Percentiles rank a stretch among this genome's conserved stretches.
Evolutionary conservation across 2,888 invertebrate species (phyloP).

Genomic region (Phengaris alcon): DNA sequence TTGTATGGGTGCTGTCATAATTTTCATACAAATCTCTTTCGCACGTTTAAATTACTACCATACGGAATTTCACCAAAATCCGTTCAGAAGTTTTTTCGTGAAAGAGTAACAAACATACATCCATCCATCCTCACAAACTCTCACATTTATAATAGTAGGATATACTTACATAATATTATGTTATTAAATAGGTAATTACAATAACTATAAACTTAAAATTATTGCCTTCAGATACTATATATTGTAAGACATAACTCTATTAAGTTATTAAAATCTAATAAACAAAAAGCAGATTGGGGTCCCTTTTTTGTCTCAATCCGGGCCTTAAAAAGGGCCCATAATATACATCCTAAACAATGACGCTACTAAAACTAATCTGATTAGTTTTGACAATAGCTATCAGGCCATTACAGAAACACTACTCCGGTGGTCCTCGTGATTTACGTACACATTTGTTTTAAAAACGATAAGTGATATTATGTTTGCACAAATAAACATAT

Average conservation of each 20-base stretch:
- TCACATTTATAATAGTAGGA: too few species aligned
- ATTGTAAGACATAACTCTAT: background rate
- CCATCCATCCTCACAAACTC: too few species aligned
- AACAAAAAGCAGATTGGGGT: background rate
- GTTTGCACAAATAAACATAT: background rate
- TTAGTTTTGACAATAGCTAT: constrained; percentile 16
- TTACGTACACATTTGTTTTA: background rate
- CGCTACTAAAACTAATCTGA: constrained; percentile 5
- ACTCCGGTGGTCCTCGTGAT: background rate
- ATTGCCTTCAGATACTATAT: background rate
- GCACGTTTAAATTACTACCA: too few species aligned
- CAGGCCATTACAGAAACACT: background rate
- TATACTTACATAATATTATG: too few species aligned
- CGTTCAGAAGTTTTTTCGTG: too few species aligned
- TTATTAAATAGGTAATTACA: too few species aligned
- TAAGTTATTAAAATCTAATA: constrained; percentile 14
- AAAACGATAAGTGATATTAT: background rate
- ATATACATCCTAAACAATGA: background rate
- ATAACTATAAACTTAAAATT: background rate
- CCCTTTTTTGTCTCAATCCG: background rate
- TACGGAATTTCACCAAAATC: too few species aligned
- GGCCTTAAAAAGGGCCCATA: background rate
- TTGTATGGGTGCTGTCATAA: too few species aligned
- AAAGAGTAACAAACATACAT: too few species aligned
- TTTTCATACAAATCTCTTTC: too few species aligned